These are phyloP conservation scores for Athripsodes cinereus DNA, from an alignment of 2,888 invertebrate species.

Conservation along the genomic window DNA sequence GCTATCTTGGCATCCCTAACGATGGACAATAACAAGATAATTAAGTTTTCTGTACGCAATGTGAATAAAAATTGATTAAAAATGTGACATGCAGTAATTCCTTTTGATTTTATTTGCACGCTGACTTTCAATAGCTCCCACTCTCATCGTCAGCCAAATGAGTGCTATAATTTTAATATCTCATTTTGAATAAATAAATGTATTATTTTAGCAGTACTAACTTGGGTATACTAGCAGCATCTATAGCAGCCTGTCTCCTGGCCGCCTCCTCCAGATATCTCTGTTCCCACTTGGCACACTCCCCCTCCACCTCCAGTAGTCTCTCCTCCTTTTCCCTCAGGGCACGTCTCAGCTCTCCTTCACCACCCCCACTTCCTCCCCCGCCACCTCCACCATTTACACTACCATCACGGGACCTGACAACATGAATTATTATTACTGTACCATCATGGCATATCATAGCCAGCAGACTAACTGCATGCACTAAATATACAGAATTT, in stretches of 20 bases:
- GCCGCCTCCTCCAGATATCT: constrained; percentile 77
- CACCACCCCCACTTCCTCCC: constrained; percentile 42
- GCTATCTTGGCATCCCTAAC: constrained; percentile 77
- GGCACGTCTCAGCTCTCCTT: constrained; percentile 49
- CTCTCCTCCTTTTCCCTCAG: constrained; percentile 46
- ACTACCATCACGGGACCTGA: constrained; percentile 30
- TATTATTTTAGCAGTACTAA: constrained; percentile 29
- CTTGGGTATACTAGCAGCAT: constrained; percentile 72
- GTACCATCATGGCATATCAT: background rate
- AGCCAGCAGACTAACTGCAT: too few species aligned
- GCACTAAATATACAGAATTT: too few species aligned
- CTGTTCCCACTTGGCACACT: constrained; percentile 82
- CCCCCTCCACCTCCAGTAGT: constrained; percentile 61
- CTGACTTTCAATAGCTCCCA: too few species aligned
- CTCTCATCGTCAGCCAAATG: too few species aligned
- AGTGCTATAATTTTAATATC: too few species aligned
- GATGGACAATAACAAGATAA: constrained; percentile 2
- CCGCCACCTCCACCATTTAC: constrained; percentile 53
- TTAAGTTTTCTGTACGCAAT: too few species aligned
- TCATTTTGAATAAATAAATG: background rate
- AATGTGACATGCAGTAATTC: too few species aligned
- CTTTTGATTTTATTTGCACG: too few species aligned
- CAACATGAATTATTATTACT: background rate
- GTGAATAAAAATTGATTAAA: too few species aligned
- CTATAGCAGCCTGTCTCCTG: constrained; percentile 71